Percentiles rank a stretch among this genome's conserved stretches.
These are phyloP conservation scores for Perccottus glenii DNA, from an alignment of 2,113 vertebrate species.

Conservation along the genomic window DNA sequence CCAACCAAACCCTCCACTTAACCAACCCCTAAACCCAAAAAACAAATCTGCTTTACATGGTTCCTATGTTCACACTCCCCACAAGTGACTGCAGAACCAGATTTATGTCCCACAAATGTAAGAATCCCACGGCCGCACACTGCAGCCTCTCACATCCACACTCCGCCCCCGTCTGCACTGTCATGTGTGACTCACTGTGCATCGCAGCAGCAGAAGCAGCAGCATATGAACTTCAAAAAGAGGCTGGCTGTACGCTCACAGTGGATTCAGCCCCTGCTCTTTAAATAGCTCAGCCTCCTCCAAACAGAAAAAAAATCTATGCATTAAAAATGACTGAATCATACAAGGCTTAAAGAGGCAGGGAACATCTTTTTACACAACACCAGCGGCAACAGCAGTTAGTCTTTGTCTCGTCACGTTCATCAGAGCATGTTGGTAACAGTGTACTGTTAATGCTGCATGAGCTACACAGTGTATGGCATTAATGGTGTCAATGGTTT, in stretches of 20 bases:
- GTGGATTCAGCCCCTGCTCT: constrained; percentile 68
- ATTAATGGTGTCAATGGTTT: too few species aligned
- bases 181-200: constrained; percentile 75
- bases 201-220: constrained; percentile 49
- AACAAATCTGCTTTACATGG: too few species aligned
- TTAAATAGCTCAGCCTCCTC: constrained; percentile 76
- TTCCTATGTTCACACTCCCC: background rate
- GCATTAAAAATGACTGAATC: constrained; percentile 77
- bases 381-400: constrained; percentile 39
- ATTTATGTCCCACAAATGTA: background rate
- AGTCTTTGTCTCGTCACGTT: constrained; percentile 5
- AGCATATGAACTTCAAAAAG: constrained; percentile 74
- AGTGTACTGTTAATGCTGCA: background rate
- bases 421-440: background rate
- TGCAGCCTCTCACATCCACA: constrained; percentile 18
- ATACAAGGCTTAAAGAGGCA: constrained; percentile 65
- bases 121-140: constrained; percentile 6
- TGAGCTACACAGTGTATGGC: too few species aligned
- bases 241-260: constrained; percentile 73
- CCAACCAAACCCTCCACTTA: too few species aligned
- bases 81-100: background rate
- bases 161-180: constrained; percentile 72
- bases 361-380: constrained; percentile 41
- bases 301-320: constrained; percentile 62
- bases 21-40: too few species aligned